Evolutionary conservation across 2,888 invertebrate genomes (phyloP), one percentile per base, ranked within the genome.

Genomic region (Troglohyphantes excavatus): DNA sequence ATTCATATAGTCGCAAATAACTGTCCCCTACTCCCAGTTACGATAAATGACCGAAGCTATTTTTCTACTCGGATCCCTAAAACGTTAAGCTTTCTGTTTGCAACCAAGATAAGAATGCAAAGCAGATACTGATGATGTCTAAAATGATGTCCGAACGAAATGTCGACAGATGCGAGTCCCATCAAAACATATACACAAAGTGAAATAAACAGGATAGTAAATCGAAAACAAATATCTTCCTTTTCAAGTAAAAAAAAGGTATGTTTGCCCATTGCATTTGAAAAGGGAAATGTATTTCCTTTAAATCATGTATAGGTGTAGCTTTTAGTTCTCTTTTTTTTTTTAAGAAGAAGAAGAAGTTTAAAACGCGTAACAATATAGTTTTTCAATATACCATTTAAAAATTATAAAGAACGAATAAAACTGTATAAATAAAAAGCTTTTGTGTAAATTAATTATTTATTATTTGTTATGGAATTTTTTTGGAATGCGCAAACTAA

Each of bases 71-170:
- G 19, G 79, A 9, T 53, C 79, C 79, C 79, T 68, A 6, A 67
- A 67, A 46, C 27, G 29, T 9, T 63, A 27, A 27, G n/a, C 13
- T 67, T 27, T 59, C 61, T 19, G 43, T 67, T 82, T 70, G 29
- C 68, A n/a, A 39, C 17, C 9, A 46, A 23, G 39, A 53, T 73
- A 59, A 81, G 33, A 81, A 87, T 87, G 87, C 87, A 87, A 87
- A 87, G 39, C 73, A 81, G 72, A 87, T 87, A 87, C 81, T 87
- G 87, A 87, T 87, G 87, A 81, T 87, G 27, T 67, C 65, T 21
- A 39, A 79, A 81, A 81, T 75, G 67, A 67, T 73, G 73, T 33
- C 73, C 39, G 46, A 61, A 61, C 43, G 33, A 43, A 72, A 63
- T 46, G 79, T 73, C 87, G 65, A 73, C 87, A 87, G 87, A 73